A percentile compares a stretch with the other conserved stretches of the same genome.
These are phyloP conservation scores for Ferdinandea cuprea DNA, from an alignment of 2,888 invertebrate species.

Conservation along the genomic window DNA sequence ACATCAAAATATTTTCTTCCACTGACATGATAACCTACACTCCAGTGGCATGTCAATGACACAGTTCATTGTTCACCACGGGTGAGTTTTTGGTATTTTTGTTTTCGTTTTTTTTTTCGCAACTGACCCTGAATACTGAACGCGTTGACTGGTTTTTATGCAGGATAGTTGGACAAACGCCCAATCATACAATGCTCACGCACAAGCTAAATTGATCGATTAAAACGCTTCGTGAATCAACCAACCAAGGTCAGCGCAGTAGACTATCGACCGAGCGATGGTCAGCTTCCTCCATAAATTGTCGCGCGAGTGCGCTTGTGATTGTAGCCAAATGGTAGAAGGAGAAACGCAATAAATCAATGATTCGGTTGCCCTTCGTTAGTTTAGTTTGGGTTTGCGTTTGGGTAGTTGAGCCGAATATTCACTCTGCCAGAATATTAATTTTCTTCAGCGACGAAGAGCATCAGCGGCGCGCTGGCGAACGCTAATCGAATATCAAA, in stretches of 20 bases:
- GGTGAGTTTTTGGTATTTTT: neutral
- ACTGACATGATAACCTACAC: neutral
- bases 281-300: conserved; percentile 39
- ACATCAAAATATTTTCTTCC: conserved; percentile 38
- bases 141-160: too few relatives aligned
- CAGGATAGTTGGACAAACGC: conserved; percentile 45
- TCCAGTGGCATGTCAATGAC: conserved; percentile 12
- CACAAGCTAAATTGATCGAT: conserved; percentile 23
- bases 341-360: conserved; percentile 62
- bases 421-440: conserved; percentile 66
- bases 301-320: conserved; percentile 8
- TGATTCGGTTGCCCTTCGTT: conserved; percentile 56
- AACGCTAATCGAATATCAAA: conserved; percentile 54
- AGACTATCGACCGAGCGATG: conserved; percentile 23
- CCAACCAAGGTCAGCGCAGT: conserved; percentile 61
- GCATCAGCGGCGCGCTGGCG: conserved; percentile 9
- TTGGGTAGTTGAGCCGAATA: conserved; percentile 26
- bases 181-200: conserved; percentile 27
- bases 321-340: conserved; percentile 25
- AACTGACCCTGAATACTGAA: conserved; percentile 45
- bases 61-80: conserved; percentile 4
- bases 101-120: conserved; percentile 32
- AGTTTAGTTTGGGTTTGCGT: conserved; percentile 22
- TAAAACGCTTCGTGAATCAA: conserved; percentile 35
- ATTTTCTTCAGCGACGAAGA: conserved; percentile 55